Evolutionary conservation across 2,797 vertebrate species (phyloP).

Genomic region (Anguilla marmorata): DNA sequence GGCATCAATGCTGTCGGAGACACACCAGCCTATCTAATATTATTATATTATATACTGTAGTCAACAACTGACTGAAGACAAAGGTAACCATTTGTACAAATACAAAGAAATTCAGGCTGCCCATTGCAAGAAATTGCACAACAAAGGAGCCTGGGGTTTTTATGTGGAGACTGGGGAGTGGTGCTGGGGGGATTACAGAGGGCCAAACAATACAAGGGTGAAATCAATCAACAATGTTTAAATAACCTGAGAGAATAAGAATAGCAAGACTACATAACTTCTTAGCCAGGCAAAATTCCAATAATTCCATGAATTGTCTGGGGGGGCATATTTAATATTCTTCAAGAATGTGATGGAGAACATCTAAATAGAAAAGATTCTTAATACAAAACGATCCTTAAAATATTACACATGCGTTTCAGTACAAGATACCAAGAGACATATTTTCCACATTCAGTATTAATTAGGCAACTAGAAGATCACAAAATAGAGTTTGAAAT

Average conservation of each 20-base stretch:
- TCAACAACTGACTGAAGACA: slow-evolving; percentile 1
- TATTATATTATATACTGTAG: too few relatives aligned
- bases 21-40: slow-evolving; percentile 23
- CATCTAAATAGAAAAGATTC: background rate
- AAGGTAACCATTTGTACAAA: too few relatives aligned
- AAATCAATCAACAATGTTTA: background rate
- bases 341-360: background rate
- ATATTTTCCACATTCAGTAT: background rate
- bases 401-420: background rate
- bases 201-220: background rate
- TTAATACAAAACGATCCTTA: background rate
- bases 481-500: background rate
- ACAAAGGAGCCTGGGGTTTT: background rate
- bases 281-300: background rate
- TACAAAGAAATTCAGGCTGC: too few relatives aligned
- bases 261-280: background rate
- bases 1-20: too few relatives aligned
- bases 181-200: slow-evolving; percentile 52
- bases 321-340: background rate
- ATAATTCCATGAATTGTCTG: background rate
- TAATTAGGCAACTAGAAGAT: background rate
- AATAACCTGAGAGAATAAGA: background rate
- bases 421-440: background rate
- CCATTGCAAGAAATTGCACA: background rate
- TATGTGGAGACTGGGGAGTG: slow-evolving; percentile 30